Conservation (phyloP, 2,888 invertebrate species). For the Phymatocera aterrima region DNA sequence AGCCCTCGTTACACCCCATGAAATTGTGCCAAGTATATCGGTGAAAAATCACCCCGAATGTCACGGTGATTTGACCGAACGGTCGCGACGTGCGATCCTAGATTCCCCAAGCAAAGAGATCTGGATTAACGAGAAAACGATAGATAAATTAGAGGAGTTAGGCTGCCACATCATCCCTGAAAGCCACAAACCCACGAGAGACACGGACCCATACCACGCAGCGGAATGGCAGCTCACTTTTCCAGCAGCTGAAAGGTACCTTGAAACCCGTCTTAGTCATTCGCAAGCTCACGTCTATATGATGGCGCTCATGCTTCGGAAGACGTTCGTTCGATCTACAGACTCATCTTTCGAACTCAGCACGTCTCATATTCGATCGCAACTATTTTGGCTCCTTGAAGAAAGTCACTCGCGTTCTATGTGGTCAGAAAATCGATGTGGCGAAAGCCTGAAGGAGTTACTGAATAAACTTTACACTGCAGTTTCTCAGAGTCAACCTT, state of each 20-base stretch:
- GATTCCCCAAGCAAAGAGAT: constrained; percentile 76
- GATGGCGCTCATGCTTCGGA: constrained; percentile 82
- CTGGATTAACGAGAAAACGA: constrained; percentile 84
- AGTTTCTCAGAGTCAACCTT: constrained; percentile 77
- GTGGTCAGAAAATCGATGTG: constrained; percentile 86
- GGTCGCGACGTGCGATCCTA: constrained; percentile 76
- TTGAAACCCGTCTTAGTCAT: constrained; percentile 84
- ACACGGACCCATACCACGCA: constrained; percentile 78
- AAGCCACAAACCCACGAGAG: constrained; percentile 79
- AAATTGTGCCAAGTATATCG: constrained; percentile 83
- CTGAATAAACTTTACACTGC: constrained; percentile 80
- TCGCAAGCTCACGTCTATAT: constrained; percentile 85
- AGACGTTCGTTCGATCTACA: constrained; percentile 83
- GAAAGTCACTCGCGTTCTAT: constrained; percentile 78
- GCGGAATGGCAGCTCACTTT: constrained; percentile 89
- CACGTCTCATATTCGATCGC: constrained; percentile 83
- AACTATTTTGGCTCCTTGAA: constrained; percentile 88
- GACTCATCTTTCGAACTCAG: constrained; percentile 81
- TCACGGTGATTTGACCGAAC: constrained; percentile 84
- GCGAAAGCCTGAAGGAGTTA: constrained; percentile 81
- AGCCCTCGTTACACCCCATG: constrained; percentile 75
- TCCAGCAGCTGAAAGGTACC: constrained; percentile 85
- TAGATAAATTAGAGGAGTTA: constrained; percentile 80
- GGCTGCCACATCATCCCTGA: constrained; percentile 85
- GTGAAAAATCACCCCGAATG: too few species aligned